Evolutionary conservation across 1,140 invertebrate genomes (phyloP), one percentile per base, ranked within the genome.

Genomic region (Trypoxylus dichotomus): DNA sequence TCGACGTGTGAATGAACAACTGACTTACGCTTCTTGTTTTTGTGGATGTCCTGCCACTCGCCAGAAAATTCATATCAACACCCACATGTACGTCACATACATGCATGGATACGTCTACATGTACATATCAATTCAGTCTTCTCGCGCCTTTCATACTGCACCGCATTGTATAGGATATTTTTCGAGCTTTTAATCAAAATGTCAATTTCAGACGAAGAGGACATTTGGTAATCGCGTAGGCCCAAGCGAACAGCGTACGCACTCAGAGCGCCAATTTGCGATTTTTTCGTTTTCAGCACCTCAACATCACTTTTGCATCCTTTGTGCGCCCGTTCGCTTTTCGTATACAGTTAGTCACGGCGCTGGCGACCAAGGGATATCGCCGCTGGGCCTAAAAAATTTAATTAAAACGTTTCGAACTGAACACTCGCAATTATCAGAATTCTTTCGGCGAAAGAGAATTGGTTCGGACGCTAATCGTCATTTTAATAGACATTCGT

Each of bases 151-250:
- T 54, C 60, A 13, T 11, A 24, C 24, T 24, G 60, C 7, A 68
- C 60, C 60, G 24, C 60, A 27, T 68, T 24, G 60, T 29, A 24
- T 13, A 68, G 60, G 6, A 68, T 19, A 29, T 24, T 68, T 68
- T 68, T 68, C 27, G 60, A 21, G 21, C 60, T 68, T 68, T 68
- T 68, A 68, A 68, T 68, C 60, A 68, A 68, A 68, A 68, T 24
- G 60, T 68, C 60, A 68, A 68, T 68, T 68, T 68, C 60, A 68
- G 60, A 15, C 60, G 60, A 24, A 24, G 19, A 29, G 60, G 60
- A 68, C 60, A 68, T 68, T 24, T 29, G 60, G 60, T 68, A 68
- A 68, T 68, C 60, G 60, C 27, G 21, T 24, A 15, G n/a, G 60
- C 21, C 24, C 8, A 24, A 68, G 10, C 27, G 60, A 24, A 24